These are phyloP conservation scores for Adela reaumurella DNA, from an alignment of 2,888 invertebrate species.

Conservation along the genomic window DNA sequence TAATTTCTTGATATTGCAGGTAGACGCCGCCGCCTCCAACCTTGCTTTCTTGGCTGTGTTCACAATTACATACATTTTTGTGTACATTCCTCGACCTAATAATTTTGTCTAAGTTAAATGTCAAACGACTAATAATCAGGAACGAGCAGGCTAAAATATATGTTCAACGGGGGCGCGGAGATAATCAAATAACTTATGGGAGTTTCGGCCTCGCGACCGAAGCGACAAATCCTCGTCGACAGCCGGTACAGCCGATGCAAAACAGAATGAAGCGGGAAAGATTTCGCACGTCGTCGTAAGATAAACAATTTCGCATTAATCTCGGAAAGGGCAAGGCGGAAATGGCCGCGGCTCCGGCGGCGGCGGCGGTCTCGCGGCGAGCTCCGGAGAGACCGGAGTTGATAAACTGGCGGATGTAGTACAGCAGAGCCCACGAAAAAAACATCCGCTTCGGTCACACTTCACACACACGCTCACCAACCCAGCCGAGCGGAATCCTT, in stretches of 20 bases:
- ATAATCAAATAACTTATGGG: no score
- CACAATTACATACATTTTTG: no score
- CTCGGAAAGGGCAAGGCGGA: slow-evolving; percentile 20
- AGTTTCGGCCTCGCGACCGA: no score
- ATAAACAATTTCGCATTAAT: slow-evolving; percentile 26
- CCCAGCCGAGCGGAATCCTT: not conserved
- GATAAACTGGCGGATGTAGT: slow-evolving; percentile 22
- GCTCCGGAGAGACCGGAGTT: slow-evolving; percentile 21
- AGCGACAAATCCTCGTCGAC: no score
- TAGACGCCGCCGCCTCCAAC: no score
- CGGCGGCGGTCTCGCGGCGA: no score
- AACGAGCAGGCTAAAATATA: no score
- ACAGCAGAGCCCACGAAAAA: slow-evolving; percentile 18
- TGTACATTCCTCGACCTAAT: no score
- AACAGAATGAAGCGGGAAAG: slow-evolving; percentile 1
- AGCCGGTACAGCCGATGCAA: not conserved
- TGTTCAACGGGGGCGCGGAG: no score
- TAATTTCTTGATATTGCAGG: not conserved
- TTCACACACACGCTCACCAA: not conserved
- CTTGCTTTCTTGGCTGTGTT: no score
- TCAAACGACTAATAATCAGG: no score
- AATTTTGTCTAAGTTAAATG: no score
- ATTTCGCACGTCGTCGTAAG: slow-evolving; percentile 10
- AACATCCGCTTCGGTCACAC: slow-evolving; percentile 21
- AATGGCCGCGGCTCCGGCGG: slow-evolving; percentile 22